Base-by-base conservation (phyloP, 2,113 vertebrate species). In the Cacatua alba region DNA sequence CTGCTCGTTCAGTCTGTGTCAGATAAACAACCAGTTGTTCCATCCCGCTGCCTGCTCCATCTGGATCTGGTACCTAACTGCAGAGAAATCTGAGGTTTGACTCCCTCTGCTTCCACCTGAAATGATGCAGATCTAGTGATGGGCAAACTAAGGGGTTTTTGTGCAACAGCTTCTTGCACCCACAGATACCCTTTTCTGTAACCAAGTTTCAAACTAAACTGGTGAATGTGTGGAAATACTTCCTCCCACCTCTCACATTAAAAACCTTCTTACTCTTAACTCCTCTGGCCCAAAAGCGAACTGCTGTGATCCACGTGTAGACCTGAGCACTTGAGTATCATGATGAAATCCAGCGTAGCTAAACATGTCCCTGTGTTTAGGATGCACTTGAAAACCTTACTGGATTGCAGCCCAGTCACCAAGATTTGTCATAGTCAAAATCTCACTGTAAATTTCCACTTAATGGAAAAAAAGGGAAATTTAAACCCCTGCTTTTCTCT, bases 281-380 rank as follows among this genome's bases (percentile, higher is more conserved):
- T 48, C 62, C 3, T 0, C 29, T 20, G 33, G 53, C 16, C 44
- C 75, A 14, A 44, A 62, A 77, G 46, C 0, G 1, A 74, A 15
- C 11, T 24, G 1, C 55, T 55, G 46, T 1, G 21, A 20, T 2
- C 25, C 41, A 11, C 2, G 10, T 0, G 1, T 8, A 19, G 44
- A 37, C 11, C 4, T 10, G 41, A 68, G 86, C 59, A 28, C 3
- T 2, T 4, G 72, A 24, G 60, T 17, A 26, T 16, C 10, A 2
- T n/a, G 26, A 11, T 6, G 20, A 49, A 64, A 63, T 13, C 52
- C 53, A 20, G 53, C 0, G 1, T 43, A 11, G 76, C 9, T 33
- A 13, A 80, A 20, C 13, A 17, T 8, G 44, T 14, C 46, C 60
- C 44, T 35, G 49, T 25, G 41, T 9, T 82, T 46, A 53, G 39